phyloP scores from a whole-genome alignment of 2,113 vertebrate genomes.

The Callionymus lyra region DNA sequence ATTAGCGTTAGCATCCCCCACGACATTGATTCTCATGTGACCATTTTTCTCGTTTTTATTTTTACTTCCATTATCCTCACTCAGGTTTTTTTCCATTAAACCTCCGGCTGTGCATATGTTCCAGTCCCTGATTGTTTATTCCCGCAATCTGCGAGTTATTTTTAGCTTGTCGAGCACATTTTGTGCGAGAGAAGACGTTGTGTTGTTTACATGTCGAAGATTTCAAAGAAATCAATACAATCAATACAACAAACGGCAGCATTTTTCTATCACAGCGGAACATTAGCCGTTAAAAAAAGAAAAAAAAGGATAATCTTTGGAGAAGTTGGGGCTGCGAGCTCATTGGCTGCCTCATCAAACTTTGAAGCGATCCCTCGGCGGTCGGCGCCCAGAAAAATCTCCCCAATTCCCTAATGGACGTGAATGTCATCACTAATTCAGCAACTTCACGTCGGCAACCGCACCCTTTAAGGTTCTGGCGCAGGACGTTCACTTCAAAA shows the following conservation, averaged over 20 bases:
- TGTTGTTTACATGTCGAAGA: conserved; percentile 32
- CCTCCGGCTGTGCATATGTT: conserved; percentile 2
- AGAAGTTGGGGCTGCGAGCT: conserved; percentile 3
- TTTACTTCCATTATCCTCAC: no score
- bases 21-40: no score
- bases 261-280: not conserved
- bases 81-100: not conserved
- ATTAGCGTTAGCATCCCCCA: no score
- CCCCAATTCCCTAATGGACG: conserved; percentile 45
- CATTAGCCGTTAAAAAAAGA: not conserved
- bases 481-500: no score
- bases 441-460: conserved; percentile 17
- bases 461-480: conserved; percentile 33
- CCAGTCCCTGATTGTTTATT: conserved; percentile 9
- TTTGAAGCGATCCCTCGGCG: conserved; percentile 37
- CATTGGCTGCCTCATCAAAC: conserved; percentile 35
- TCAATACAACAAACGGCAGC: conserved; percentile 13
- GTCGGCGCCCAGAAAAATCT: conserved; percentile 31
- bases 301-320: conserved; percentile 7
- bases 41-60: no score
- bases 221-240: conserved; percentile 28
- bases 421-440: conserved; percentile 44
- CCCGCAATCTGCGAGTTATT: conserved; percentile 7
- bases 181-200: conserved; percentile 14
- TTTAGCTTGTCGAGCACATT: conserved; percentile 7